phyloP scores from a whole-genome alignment of 1,140 invertebrate species.

The Drosophila equinoxialis region DNA sequence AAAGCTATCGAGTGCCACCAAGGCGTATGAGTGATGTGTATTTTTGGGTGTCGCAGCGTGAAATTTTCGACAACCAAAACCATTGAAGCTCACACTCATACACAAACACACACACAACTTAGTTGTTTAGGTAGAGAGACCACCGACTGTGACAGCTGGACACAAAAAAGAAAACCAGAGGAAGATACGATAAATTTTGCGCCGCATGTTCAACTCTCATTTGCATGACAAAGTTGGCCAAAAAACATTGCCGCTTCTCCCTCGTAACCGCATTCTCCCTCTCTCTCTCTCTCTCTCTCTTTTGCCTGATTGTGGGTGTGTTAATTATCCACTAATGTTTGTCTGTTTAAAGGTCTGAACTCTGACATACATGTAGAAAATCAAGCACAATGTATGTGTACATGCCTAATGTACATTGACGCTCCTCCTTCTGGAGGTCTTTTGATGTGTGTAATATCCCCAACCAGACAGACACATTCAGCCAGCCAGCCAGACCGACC shows the following conservation, averaged over 20 bases:
- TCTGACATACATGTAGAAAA: conserved; percentile 55
- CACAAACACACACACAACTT: neutral
- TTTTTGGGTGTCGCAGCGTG: conserved; percentile 53
- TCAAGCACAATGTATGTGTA: conserved; percentile 1
- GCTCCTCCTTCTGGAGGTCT: neutral
- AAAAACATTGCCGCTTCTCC: conserved; percentile 29
- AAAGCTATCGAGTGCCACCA: conserved; percentile 1
- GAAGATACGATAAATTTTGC: conserved; percentile 59
- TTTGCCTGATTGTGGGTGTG: conserved; percentile 56
- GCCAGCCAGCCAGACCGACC: too few relatives aligned
- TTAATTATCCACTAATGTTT: conserved; percentile 79
- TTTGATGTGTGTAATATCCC: conserved; percentile 5
- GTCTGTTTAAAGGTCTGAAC: conserved; percentile 55
- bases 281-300: neutral
- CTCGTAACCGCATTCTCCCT: neutral
- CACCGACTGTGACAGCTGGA: conserved; percentile 59
- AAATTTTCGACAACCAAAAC: conserved; percentile 45
- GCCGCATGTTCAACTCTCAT: conserved; percentile 61
- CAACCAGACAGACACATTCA: neutral
- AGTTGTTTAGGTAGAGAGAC: conserved; percentile 37
- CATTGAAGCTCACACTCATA: conserved; percentile 9
- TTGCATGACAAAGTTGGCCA: conserved; percentile 79
- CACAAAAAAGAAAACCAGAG: conserved; percentile 29
- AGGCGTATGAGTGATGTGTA: conserved; percentile 64
- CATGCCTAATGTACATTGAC: conserved; percentile 32